phyloP scores from a whole-genome alignment of 2,797 vertebrate species.

The Glyptemys insculpta region DNA sequence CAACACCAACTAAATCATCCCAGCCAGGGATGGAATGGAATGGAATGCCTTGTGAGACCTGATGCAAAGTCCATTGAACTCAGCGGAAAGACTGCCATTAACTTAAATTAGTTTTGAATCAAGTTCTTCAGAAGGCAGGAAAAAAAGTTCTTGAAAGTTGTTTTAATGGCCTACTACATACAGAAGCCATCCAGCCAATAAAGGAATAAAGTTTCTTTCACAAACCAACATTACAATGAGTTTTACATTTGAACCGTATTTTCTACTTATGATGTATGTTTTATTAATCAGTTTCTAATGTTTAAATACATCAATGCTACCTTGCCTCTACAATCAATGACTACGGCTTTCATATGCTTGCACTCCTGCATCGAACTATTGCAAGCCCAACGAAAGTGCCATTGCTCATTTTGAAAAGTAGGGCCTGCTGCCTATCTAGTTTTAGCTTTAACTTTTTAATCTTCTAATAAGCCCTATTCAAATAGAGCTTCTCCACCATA shows the following conservation, averaged over 20 bases:
- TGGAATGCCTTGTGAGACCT: not conserved
- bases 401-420: not conserved
- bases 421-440: not conserved
- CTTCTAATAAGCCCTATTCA: not conserved
- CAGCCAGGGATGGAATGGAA: too few relatives aligned
- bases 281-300: not conserved
- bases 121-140: not conserved
- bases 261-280: not conserved
- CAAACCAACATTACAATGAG: not conserved
- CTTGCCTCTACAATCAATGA: not conserved
- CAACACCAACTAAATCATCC: too few relatives aligned
- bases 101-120: not conserved
- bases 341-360: fast-evolving
- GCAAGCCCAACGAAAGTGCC: not conserved
- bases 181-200: not conserved
- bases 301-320: not conserved
- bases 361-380: not conserved
- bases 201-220: not conserved
- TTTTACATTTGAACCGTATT: not conserved
- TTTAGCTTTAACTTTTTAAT: not conserved
- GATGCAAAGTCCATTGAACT: not conserved
- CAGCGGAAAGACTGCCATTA: not conserved
- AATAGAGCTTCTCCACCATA: not conserved
- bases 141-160: not conserved
- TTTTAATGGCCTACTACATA: fast-evolving